A percentile compares a stretch with the other conserved stretches of the same genome.
Conservation (phyloP, 2,113 vertebrate species). For the Tretioscincus oriximinensis region DNA sequence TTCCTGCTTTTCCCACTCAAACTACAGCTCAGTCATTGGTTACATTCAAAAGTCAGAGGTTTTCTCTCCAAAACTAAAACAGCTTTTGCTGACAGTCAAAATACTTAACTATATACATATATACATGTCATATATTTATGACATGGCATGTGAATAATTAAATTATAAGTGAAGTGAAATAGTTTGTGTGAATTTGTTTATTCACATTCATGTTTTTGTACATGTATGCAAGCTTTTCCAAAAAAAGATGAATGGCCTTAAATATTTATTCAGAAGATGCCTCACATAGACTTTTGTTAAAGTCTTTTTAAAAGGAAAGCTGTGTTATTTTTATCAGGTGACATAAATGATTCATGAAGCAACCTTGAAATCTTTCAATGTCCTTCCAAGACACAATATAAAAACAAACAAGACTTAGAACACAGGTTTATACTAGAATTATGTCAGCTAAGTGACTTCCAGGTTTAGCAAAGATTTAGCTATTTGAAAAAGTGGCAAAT, state of each 20-base stretch:
- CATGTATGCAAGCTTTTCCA: neutral
- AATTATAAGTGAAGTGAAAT: no score
- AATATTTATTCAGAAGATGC: neutral
- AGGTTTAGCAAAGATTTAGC: neutral
- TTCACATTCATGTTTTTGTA: no score
- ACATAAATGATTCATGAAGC: slow-evolving; percentile 16
- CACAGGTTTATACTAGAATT: neutral
- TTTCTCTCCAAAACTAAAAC: no score
- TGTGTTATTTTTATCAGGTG: neutral
- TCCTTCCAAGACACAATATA: neutral
- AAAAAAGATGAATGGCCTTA: neutral
- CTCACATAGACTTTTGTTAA: neutral
- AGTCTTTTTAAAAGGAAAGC: neutral
- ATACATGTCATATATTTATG: no score
- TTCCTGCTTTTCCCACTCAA: no score
- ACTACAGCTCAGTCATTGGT: no score
- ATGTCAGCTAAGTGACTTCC: neutral
- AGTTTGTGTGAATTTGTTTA: no score
- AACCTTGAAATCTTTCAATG: neutral
- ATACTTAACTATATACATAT: no score
- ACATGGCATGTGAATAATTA: no score
- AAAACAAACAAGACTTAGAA: slow-evolving; percentile 8
- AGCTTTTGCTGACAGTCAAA: no score
- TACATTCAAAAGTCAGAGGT: no score
- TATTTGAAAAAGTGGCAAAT: neutral